phyloP scores from a whole-genome alignment of 2,113 vertebrate genomes.

The Bos taurus region ARS-UCD2.0 NC_037338.1:6305501-6306000 shows the following conservation, averaged over 20 bases:
- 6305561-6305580: neutral
- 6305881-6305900: constrained; percentile 62
- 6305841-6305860: neutral
- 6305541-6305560: neutral
- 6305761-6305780: neutral
- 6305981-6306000: constrained; percentile 51
- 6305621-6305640: neutral
- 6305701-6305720: neutral
- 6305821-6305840: neutral
- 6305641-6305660: neutral
- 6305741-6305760: neutral
- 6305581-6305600: too few relatives aligned
- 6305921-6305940: constrained; percentile 37
- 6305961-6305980: constrained; percentile 63
- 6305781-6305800: neutral
- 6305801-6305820: neutral
- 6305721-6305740: neutral
- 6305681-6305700: rapidly evolving
- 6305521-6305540: too few relatives aligned
- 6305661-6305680: rapidly evolving
- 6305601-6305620: neutral
- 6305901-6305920: constrained; percentile 59
- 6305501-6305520: rapidly evolving
- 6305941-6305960: constrained; percentile 40
- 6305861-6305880: neutral